Evolutionary conservation across 2,113 vertebrate genomes (phyloP), one percentile per base, ranked within the genome.

Genomic region (Psettodes erumei): DNA sequence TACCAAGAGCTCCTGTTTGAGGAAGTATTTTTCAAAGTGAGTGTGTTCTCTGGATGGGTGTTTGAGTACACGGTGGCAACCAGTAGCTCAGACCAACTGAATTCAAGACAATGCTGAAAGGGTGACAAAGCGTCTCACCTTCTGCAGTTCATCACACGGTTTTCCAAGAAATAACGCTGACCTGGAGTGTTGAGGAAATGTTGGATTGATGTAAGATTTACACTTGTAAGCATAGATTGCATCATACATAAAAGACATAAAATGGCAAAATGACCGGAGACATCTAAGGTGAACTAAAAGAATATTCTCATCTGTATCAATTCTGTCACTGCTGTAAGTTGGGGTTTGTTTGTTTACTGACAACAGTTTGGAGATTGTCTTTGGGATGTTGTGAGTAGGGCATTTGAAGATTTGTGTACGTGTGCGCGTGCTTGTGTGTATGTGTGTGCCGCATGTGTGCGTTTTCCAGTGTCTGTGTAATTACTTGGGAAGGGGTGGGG

Each of bases 291-390:
- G 60, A 88, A 81, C 85, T 77, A 43, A 82, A 80, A 42, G 23
- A n/a, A 78, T 80, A 82, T 82, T 67, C 66, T 82, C 86, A 84
- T 83, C 77, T 85, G 84, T 88, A 82, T 90, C 77, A 74, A 48
- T 70, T 92, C 68, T 89, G 83, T 92, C 89, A 93, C 93, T 93
- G 91, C 93, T 94, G 92, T 94, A 95, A 93, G 93, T 94, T 94
- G 93, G 93, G 93, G 94, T 93, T 89, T 86, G 88, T 94, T 91
- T 88, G 91, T 92, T 90, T 89, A 91, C 85, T 89, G 91, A 89
- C 83, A 83, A 88, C 86, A 82, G 81, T 92, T 88, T 88, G 78
- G 86, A 89, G 87, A 84, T 84, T 55, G 77, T 90, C 78, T 88
- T 86, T 89, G 89, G 84, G 88, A 92, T 87, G 86, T 88, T 76